phyloP scores from a whole-genome alignment of 2,888 invertebrate species.

The Scelioninae gen. 1 region DNA sequence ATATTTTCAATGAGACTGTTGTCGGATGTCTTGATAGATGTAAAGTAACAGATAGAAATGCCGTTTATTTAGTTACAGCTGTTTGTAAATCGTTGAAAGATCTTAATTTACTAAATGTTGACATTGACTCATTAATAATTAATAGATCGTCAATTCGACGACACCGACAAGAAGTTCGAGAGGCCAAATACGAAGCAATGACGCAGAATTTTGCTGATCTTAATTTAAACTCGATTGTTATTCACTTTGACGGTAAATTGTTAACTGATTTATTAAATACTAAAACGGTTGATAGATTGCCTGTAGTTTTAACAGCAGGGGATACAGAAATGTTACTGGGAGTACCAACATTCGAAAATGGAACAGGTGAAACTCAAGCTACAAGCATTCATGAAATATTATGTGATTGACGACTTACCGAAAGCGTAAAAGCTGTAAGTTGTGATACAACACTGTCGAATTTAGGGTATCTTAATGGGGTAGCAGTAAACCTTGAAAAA shows the following conservation, averaged over 20 bases:
- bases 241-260: constrained; percentile 26
- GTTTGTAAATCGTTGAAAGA: constrained; percentile 31
- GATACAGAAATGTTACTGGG: constrained; percentile 16
- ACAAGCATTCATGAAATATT: constrained; percentile 1
- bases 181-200: constrained; percentile 6
- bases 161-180: constrained; percentile 9
- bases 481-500: no score
- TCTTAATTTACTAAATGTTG: constrained; percentile 11
- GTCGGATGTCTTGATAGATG: no score
- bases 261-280: background rate
- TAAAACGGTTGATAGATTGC: constrained; percentile 20
- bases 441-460: constrained; percentile 62
- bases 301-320: background rate
- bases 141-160: no score
- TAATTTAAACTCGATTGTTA: background rate
- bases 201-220: background rate
- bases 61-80: no score
- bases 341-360: constrained; percentile 14
- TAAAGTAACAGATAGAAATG: no score
- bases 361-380: constrained; percentile 4
- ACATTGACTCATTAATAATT: constrained; percentile 21
- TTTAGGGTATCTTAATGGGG: no score
- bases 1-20: no score
- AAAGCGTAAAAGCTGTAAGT: background rate
- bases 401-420: constrained; percentile 1